Evolutionary conservation across 2,888 invertebrate genomes (phyloP).

Genomic region (Thereva unica): DNA sequence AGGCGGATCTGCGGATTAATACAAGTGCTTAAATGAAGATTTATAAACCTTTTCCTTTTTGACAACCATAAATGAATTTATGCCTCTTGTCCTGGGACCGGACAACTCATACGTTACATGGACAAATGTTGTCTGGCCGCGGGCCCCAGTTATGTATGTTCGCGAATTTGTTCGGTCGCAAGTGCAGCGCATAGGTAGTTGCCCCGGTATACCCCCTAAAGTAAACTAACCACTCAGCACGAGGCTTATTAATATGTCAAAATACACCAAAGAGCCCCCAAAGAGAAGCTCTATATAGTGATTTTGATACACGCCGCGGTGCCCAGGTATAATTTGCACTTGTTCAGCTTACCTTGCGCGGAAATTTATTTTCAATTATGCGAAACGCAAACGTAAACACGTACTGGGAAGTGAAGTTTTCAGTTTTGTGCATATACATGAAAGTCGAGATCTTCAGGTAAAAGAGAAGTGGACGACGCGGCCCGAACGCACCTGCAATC

Average conservation of each 20-base stretch:
- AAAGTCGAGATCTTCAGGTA: conserved; percentile 17
- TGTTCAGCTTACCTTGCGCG: conserved; percentile 12
- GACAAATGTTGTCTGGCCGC: conserved; percentile 27
- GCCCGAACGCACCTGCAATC: conserved; percentile 2
- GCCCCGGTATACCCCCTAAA: not conserved
- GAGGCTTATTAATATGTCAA: conserved; percentile 38
- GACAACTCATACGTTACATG: conserved; percentile 40
- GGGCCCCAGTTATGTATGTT: conserved; percentile 37
- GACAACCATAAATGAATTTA: conserved; percentile 43
- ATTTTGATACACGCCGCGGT: not conserved
- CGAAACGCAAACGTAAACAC: conserved; percentile 14
- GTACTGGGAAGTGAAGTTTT: conserved; percentile 3
- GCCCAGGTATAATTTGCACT: conserved; percentile 20
- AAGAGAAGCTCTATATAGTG: not conserved
- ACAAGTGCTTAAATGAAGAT: conserved; percentile 44
- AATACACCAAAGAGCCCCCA: conserved; percentile 28
- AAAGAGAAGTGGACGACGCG: not conserved
- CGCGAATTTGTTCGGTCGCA: conserved; percentile 34
- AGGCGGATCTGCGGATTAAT: conserved; percentile 38
- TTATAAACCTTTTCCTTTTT: conserved; percentile 42
- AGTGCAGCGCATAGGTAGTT: conserved; percentile 12
- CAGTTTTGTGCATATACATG: not conserved
- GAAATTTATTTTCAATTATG: conserved; percentile 33
- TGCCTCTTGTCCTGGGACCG: conserved; percentile 39
- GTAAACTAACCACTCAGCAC: conserved; percentile 30